phyloP scores from a whole-genome alignment of 2,888 invertebrate species.

The Amphipyra tragopoginis region DNA sequence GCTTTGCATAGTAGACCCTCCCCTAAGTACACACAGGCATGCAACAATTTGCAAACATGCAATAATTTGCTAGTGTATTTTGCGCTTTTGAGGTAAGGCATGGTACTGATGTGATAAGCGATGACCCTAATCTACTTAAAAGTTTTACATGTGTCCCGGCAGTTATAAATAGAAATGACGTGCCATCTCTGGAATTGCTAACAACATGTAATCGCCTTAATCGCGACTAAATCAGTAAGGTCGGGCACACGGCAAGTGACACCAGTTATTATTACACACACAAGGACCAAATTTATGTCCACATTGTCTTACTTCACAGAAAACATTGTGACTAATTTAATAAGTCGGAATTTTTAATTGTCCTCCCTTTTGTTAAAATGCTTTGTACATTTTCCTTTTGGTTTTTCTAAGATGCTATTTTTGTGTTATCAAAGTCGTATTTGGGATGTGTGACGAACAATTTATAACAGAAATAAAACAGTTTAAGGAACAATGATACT shows the following conservation, averaged over 20 bases:
- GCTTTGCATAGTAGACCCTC: no score
- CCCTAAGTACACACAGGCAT: no score
- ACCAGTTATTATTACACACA: slow-evolving; percentile 1
- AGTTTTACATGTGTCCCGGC: slow-evolving; percentile 3
- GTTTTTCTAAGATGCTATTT: slow-evolving; percentile 5
- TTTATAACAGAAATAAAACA: no score
- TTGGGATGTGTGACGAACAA: background rate
- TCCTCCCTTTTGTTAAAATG: slow-evolving; percentile 12
- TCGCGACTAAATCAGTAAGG: slow-evolving; percentile 55
- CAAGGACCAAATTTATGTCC: slow-evolving; percentile 14
- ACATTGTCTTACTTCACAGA: slow-evolving; percentile 37
- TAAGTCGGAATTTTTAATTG: background rate
- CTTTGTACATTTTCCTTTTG: background rate
- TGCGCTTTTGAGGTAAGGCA: no score
- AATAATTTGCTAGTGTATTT: no score
- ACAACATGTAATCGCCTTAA: slow-evolving; percentile 51
- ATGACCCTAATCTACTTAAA: slow-evolving; percentile 1
- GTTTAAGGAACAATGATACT: no score
- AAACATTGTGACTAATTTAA: slow-evolving; percentile 12
- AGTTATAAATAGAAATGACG: slow-evolving; percentile 61
- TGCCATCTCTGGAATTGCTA: slow-evolving; percentile 48
- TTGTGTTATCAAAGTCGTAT: background rate
- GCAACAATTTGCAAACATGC: no score
- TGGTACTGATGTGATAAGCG: background rate
- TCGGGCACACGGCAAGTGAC: slow-evolving; percentile 14